phyloP scores from a whole-genome alignment of 2,888 invertebrate genomes.

The Piscicola geometra region DNA sequence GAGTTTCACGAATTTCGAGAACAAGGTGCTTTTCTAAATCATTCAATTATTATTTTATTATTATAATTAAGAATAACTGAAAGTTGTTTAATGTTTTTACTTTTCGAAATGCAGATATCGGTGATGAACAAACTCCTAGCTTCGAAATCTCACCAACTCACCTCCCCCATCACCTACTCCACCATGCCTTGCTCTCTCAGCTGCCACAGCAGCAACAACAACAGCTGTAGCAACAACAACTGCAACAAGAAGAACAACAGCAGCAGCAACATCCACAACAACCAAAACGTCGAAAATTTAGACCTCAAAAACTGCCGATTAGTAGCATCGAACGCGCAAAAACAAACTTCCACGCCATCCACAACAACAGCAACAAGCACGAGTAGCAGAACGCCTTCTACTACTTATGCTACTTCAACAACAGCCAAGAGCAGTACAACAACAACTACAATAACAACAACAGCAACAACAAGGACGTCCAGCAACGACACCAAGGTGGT shows the following conservation, averaged over 20 bases:
- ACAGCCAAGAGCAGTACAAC: not conserved
- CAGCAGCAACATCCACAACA: slow-evolving; percentile 8
- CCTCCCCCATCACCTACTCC: slow-evolving; percentile 17
- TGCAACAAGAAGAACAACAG: not conserved
- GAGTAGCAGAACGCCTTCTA: not conserved
- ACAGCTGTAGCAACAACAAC: not conserved
- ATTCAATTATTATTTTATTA: too few relatives aligned
- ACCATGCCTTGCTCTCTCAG: slow-evolving; percentile 25
- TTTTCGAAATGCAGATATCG: too few relatives aligned
- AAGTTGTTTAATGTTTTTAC: too few relatives aligned
- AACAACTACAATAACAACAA: not conserved
- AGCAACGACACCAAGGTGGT: slow-evolving; percentile 9
- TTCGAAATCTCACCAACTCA: slow-evolving; percentile 6
- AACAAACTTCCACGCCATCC: not conserved
- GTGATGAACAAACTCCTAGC: not conserved
- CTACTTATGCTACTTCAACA: not conserved
- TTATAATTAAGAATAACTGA: too few relatives aligned
- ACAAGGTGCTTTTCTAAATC: not conserved
- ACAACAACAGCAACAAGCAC: slow-evolving; percentile 3
- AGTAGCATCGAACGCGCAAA: not conserved
- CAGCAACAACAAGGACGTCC: not conserved
- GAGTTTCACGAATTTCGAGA: not conserved
- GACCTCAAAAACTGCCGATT: slow-evolving; percentile 1
- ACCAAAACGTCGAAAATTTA: not conserved
- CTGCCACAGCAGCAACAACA: slow-evolving; percentile 16